Evolutionary conservation across 2,888 invertebrate species (phyloP).

Genomic region (Apodemia duryi): DNA sequence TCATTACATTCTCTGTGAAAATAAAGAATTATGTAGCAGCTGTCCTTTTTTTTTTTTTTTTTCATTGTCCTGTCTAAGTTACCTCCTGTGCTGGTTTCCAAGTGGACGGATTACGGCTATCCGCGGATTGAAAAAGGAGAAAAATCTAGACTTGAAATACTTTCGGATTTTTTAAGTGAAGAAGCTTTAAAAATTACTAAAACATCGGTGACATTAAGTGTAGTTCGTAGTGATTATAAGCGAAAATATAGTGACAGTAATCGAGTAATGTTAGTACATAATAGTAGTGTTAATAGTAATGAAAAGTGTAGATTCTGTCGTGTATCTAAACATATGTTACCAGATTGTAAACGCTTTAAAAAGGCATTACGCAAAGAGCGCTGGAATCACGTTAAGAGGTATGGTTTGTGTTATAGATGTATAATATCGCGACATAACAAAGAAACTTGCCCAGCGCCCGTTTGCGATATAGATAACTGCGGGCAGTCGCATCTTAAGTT

Average conservation of each 20-base stretch:
- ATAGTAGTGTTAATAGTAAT: neutral
- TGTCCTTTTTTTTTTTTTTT: too few species aligned
- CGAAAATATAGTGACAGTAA: neutral
- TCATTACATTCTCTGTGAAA: too few species aligned
- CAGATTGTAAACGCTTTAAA: neutral
- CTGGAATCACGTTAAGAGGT: constrained; percentile 4
- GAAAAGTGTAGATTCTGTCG: neutral
- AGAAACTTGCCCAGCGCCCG: constrained; percentile 8
- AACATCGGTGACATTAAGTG: constrained; percentile 6
- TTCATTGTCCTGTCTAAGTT: too few species aligned
- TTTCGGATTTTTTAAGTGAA: too few species aligned
- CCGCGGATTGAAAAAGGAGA: too few species aligned
- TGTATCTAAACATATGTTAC: neutral
- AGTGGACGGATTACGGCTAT: too few species aligned
- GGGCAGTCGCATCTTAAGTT: constrained; percentile 8
- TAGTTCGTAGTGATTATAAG: neutral
- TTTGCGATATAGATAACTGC: constrained; percentile 10
- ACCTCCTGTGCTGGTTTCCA: too few species aligned
- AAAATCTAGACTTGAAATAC: too few species aligned
- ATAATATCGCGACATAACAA: constrained; percentile 1
- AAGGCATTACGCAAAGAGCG: neutral
- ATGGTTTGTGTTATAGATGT: constrained; percentile 10
- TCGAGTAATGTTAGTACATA: neutral
- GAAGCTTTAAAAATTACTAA: constrained; percentile 12
- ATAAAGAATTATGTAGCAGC: too few species aligned